Evolutionary conservation across 2,888 invertebrate genomes (phyloP).

Genomic region (Sceliomorpha sp.): DNA sequence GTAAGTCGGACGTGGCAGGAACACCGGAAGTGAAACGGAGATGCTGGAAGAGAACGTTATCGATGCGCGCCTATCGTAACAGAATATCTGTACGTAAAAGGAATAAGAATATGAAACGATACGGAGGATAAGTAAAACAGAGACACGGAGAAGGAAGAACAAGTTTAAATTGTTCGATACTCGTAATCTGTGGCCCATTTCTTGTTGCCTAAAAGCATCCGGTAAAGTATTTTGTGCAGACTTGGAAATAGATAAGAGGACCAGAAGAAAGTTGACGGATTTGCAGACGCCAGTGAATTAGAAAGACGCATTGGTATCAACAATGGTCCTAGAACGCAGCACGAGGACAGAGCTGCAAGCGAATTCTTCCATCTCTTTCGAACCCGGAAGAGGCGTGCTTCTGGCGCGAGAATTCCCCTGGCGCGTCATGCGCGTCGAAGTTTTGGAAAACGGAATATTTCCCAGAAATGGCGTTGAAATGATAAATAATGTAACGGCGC

Average conservation of each 20-base stretch:
- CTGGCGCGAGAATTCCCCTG: background rate
- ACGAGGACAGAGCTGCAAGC: too few species aligned
- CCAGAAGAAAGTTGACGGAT: too few species aligned
- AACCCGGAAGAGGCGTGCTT: too few species aligned
- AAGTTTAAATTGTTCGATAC: constrained; percentile 35
- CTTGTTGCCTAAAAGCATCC: too few species aligned
- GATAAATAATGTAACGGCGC: constrained; percentile 68
- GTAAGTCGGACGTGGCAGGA: constrained; percentile 56
- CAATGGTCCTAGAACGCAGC: too few species aligned
- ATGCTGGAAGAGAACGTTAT: constrained; percentile 47
- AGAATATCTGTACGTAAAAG: too few species aligned
- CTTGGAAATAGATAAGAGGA: too few species aligned
- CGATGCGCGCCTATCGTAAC: background rate
- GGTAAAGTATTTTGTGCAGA: too few species aligned
- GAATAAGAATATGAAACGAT: constrained; percentile 25
- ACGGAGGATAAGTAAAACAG: constrained; percentile 37
- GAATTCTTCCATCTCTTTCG: too few species aligned
- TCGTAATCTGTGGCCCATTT: constrained; percentile 5
- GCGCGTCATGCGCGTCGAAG: constrained; percentile 5
- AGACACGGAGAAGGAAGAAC: constrained; percentile 21
- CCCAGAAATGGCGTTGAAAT: constrained; percentile 64
- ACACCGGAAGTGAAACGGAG: constrained; percentile 38
- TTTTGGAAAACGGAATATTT: constrained; percentile 43
- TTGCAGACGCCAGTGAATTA: too few species aligned
- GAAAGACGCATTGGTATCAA: too few species aligned